phyloP scores from a whole-genome alignment of 1,140 invertebrate genomes.

The Aphelinus certus region DNA sequence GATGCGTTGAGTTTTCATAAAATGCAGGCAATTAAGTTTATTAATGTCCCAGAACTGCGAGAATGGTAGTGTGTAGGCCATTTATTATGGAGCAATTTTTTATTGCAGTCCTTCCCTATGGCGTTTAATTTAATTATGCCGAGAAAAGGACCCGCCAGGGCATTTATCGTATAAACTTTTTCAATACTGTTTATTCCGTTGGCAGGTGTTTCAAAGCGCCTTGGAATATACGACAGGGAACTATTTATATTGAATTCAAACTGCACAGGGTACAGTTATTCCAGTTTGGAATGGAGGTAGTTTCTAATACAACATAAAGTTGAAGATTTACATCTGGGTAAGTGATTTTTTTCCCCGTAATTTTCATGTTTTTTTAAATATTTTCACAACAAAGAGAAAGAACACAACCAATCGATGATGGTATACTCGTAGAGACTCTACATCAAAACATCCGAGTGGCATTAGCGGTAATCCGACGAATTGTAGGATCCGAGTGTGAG shows the following conservation, averaged over 20 bases:
- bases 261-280: not conserved
- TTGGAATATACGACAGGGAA: not conserved
- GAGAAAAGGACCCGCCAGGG: not conserved
- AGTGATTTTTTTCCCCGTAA: no score
- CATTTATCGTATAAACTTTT: conserved; percentile 9
- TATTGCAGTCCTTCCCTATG: not conserved
- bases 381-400: no score
- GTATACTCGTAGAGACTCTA: no score
- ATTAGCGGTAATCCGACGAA: no score
- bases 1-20: conserved; percentile 20
- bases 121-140: conserved; percentile 25
- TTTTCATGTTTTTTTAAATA: no score
- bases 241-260: conserved; percentile 1
- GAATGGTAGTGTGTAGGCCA: no score
- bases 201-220: conserved; percentile 4
- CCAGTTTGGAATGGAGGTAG: not conserved
- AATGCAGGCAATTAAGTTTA: conserved; percentile 31
- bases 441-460: no score
- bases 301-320: no score
- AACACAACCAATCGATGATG: no score
- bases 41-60: conserved; percentile 18
- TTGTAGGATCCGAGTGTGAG: no score
- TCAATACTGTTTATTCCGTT: conserved; percentile 6
- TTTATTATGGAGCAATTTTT: conserved; percentile 28
- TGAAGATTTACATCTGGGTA: no score